These are phyloP conservation scores for Azorinus chamasolen DNA, from an alignment of 2,888 invertebrate genomes.

Conservation along the genomic window DNA sequence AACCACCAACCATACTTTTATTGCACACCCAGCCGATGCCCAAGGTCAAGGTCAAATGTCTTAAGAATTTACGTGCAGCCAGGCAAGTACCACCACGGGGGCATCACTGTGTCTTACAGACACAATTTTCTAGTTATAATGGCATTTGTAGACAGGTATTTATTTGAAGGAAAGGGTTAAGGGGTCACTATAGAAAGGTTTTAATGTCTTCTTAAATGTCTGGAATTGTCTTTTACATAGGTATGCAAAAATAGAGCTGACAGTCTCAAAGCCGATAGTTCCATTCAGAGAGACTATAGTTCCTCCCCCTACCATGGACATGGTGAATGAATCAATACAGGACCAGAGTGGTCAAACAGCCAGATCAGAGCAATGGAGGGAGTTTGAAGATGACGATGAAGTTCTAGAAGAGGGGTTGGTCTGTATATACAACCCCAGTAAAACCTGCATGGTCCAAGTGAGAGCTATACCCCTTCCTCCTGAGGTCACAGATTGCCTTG, in stretches of 20 bases:
- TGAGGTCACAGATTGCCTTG: conserved; percentile 91
- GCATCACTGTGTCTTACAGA: too few relatives aligned
- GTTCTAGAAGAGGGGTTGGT: conserved; percentile 78
- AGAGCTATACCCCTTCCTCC: conserved; percentile 93
- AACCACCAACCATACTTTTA: too few relatives aligned
- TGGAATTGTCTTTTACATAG: conserved; percentile 85
- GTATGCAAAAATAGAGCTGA: conserved; percentile 91
- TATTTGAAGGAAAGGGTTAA: conserved; percentile 1
- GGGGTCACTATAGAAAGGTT: not conserved
- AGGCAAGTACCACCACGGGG: too few relatives aligned
- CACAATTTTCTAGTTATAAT: too few relatives aligned
- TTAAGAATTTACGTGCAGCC: too few relatives aligned
- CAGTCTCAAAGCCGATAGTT: conserved; percentile 97
- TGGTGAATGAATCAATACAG: conserved; percentile 93
- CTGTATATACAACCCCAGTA: conserved; percentile 90
- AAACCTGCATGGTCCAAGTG: conserved; percentile 91
- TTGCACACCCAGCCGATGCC: too few relatives aligned
- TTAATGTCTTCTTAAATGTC: not conserved
- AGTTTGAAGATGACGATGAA: conserved; percentile 72
- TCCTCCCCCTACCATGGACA: conserved; percentile 92
- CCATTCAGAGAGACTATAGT: conserved; percentile 98
- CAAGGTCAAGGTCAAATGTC: too few relatives aligned
- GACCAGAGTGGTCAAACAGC: conserved; percentile 87
- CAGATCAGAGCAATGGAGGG: conserved; percentile 70
- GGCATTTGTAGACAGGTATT: too few relatives aligned